Conservation (phyloP, 2,888 invertebrate species). For the Drosophila merina region DNA sequence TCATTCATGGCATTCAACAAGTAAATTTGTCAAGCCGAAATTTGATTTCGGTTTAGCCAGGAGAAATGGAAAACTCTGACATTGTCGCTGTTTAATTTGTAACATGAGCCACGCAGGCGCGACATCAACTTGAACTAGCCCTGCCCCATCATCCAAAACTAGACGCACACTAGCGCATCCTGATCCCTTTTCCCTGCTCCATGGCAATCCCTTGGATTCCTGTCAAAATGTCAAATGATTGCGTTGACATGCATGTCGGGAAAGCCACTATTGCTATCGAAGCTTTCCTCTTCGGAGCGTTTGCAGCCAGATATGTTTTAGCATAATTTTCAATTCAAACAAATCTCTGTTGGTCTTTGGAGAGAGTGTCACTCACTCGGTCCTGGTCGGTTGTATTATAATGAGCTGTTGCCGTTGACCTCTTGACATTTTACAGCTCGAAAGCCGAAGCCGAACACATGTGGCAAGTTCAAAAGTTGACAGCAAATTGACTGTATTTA, state of each 20-base stretch:
- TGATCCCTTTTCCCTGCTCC: slow-evolving; percentile 6
- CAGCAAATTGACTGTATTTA: slow-evolving; percentile 77
- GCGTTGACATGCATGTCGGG: slow-evolving; percentile 62
- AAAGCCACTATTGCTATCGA: slow-evolving; percentile 34
- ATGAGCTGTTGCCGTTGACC: slow-evolving; percentile 59
- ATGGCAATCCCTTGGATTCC: slow-evolving; percentile 17
- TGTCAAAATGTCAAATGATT: slow-evolving; percentile 78
- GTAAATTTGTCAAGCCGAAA: slow-evolving; percentile 44
- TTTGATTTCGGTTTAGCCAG: slow-evolving; percentile 40
- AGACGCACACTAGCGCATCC: slow-evolving; percentile 9
- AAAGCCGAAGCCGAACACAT: slow-evolving; percentile 58
- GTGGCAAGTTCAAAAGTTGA: slow-evolving; percentile 76
- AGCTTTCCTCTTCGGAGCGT: slow-evolving; percentile 38
- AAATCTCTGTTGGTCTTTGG: slow-evolving; percentile 7
- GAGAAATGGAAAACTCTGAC: slow-evolving; percentile 16
- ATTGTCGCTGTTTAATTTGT: slow-evolving; percentile 43
- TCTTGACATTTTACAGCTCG: slow-evolving; percentile 58
- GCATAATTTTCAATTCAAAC: slow-evolving; percentile 40
- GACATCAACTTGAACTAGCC: slow-evolving; percentile 51
- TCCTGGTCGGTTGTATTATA: slow-evolving; percentile 28
- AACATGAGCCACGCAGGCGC: slow-evolving; percentile 54
- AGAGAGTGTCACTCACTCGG: slow-evolving; percentile 58
- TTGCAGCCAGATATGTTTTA: slow-evolving; percentile 30
- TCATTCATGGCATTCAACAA: slow-evolving; percentile 22
- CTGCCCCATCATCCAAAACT: slow-evolving; percentile 22